Base-by-base conservation (phyloP, 2,888 invertebrate genomes). In the Athalia circularis region DNA sequence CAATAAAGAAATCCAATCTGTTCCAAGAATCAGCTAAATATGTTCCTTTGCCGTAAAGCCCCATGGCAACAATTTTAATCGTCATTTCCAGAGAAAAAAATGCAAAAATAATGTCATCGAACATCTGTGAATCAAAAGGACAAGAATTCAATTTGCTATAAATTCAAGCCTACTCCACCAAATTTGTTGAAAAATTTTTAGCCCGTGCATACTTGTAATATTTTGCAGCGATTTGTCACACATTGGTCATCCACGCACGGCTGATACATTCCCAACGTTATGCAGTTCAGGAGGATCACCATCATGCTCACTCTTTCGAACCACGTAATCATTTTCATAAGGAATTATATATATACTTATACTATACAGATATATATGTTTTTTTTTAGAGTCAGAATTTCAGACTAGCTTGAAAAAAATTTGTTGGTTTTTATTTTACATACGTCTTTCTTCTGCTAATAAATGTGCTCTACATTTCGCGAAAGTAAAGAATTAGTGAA, bases 21-120 rank as follows among this genome's bases (percentile, higher is more conserved):
- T 99, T 99, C 99, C 99, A 99, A 15, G 98, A 97, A 91, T 99
- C 99, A 0, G 98, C 98, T 88, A 99, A 93, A 91, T 99, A 99
- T 8, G 98, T 96, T 76, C 97, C 96, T 88, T 95, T 96, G 43
- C 98, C 98, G 86, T 96, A 96, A 82, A 99, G 95, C 43, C 98
- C 98, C 98, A 99, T 98, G 59, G 99, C 99, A 77, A 98, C 94
- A 95, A 99, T 97, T 93, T 99, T 99, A 90, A 99, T 96, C 83
- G 96, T 94, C 99, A 99, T 97, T 92, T 99, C 99, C 89, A 98
- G 91, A 72, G 98, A 95, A 92, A 99, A 99, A 93, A 99, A 99
- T 83, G 95, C 97, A 92, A 99, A 99, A 91, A 99, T 99, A 89
- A 98, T 96, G 91, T 99, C 98, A 91, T 99, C 99, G 91, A 99